Evolutionary conservation across 2,888 invertebrate species (phyloP), one percentile per base, ranked within the genome.

Genomic region (Agonopterix subpropinquella): DNA sequence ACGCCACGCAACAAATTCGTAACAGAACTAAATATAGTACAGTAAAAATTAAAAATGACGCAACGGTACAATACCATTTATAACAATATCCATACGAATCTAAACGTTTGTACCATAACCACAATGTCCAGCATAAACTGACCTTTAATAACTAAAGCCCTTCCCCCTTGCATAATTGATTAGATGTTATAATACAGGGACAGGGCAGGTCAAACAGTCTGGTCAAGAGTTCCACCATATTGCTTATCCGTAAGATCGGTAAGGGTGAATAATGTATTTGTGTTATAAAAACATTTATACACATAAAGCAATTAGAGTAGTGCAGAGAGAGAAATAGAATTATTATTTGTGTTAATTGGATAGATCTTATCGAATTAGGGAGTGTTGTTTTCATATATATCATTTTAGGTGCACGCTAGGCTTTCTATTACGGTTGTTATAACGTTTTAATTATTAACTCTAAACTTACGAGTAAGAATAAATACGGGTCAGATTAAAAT

Each of bases 341-440:
- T 67, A 75, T 79, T 78, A 73, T 73, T 70, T 67, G 61, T 67
- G 62, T 63, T 71, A 73, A 73, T 76, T 73, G 66, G 69, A 64
- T 67, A 70, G 73, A 75, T 73, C 62, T 66, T 73, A 70, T 68
- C 67, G 51, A 58, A 59, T 56, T 56, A 58, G 64, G 66, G 69
- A 55, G 66, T 62, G 52, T 49, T 64, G 63, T 59, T 62, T 54
- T 36, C 44, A 49, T 37, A 36, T 47, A 41, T 11, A 39, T 51
- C 41, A 44, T 35, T 47, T 51, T 51, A 39, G 41, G 39, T 39
- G 39, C 28, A 28, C 28, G 28, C 28, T 28, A 28, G 39, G 9
- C 39, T 39, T 39, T 39, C 39, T 28, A n/a, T 39, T 39, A 39
- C 39, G 10, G n/a, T 39, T 39, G 39, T 39, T 39, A 4, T 39